Base-by-base conservation (phyloP, 2,113 vertebrate species). In the Galbula dea region DNA sequence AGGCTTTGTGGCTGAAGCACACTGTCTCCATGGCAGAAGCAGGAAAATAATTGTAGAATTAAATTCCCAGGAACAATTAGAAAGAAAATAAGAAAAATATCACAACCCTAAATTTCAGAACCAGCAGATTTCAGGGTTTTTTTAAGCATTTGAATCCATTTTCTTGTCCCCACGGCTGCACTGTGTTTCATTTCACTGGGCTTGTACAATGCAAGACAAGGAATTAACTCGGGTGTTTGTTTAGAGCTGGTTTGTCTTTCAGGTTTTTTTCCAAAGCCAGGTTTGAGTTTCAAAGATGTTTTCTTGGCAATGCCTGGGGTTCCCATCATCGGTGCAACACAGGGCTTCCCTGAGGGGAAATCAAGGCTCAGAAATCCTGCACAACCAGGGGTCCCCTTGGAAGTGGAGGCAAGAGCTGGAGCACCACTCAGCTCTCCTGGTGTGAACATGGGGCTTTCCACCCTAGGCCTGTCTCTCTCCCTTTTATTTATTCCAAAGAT, bases 401-500 rank as follows among this genome's bases (percentile, higher is more conserved):
- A 88, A 83, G 58, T 1, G 0, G 41, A 3, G 34, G 24, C 34
- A 91, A 57, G 54, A 83, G 61, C 27, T 48, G 68, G 34, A 88
- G 62, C 49, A 9, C 39, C 55, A 23, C 29, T 24, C 55, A 41
- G 18, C 24, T 71, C 1, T 26, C 57, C 63, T 57, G 41, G 12
- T 3, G 2, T 6, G 12, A 88, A 48, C 4, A 0, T 0, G 6
- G 83, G 39, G n/a, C 43, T 75, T 78, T 69, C 57, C 46, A 34
- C 46, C 4, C 4, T 71, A 69, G 46, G 78, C 51, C 36, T 32
- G 32, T 43, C 54, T 55, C 43, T 66, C 67, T 91, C 18, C 29
- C 41, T 79, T 89, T 72, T 93, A 83, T 94, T 96, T 96, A 94
- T 92, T 88, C 72, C 75, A 72, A 92, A 89, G 87, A 93, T 89